These are phyloP conservation scores for Drosophila suzukii DNA, from an alignment of 1,140 invertebrate genomes.

Conservation along the genomic window DNA sequence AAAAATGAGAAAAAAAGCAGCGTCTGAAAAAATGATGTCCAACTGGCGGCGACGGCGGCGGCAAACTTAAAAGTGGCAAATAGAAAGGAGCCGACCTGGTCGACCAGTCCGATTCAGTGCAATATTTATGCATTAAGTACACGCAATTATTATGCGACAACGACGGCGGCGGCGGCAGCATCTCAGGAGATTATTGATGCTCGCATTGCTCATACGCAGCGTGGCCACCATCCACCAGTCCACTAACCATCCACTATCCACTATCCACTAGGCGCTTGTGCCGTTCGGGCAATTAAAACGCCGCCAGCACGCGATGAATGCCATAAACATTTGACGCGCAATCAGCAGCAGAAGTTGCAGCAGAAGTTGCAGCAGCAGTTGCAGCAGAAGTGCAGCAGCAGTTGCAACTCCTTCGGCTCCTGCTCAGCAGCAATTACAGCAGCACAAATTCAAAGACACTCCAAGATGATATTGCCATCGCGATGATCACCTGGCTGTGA, in stretches of 20 bases:
- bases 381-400: slow-evolving; percentile 23
- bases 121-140: slow-evolving; percentile 83
- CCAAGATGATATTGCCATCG: slow-evolving; percentile 43
- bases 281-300: slow-evolving; percentile 74
- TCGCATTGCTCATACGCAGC: slow-evolving; percentile 78
- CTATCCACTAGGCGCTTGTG: slow-evolving; percentile 41
- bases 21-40: slow-evolving; percentile 27
- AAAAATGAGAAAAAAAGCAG: slow-evolving; percentile 13
- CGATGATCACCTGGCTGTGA: slow-evolving; percentile 41
- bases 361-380: slow-evolving; percentile 22
- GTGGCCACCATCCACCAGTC: slow-evolving; percentile 43
- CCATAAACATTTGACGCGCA: slow-evolving; percentile 81
- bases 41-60: slow-evolving; percentile 43
- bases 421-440: slow-evolving; percentile 31
- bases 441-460: slow-evolving; percentile 53
- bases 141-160: slow-evolving; percentile 81
- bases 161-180: slow-evolving; percentile 50
- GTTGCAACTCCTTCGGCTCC: slow-evolving; percentile 37
- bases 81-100: slow-evolving; percentile 68
- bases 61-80: slow-evolving; percentile 74
- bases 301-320: slow-evolving; percentile 80
- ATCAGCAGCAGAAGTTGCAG: slow-evolving; percentile 56
- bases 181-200: slow-evolving; percentile 79
- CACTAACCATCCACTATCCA: slow-evolving; percentile 1
- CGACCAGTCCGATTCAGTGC: slow-evolving; percentile 50